Conservation (phyloP, 2,113 vertebrate species). For the Rutilus rutilus region DNA sequence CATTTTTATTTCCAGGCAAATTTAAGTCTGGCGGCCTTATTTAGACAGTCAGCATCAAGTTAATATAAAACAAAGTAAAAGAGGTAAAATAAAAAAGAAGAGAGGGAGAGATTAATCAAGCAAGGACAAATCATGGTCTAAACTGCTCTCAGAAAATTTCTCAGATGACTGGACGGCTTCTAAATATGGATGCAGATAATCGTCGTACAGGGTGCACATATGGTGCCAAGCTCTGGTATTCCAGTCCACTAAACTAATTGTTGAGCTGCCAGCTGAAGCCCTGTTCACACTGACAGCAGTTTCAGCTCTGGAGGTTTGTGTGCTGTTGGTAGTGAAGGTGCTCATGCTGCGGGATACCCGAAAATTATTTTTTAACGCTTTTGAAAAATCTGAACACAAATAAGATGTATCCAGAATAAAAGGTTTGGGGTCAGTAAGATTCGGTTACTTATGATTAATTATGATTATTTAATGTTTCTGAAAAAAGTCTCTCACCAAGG, state of each 20-base stretch:
- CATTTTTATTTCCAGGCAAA: conserved; percentile 53
- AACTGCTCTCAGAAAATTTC: conserved; percentile 31
- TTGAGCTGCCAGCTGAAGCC: neutral
- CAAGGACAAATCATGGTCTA: conserved; percentile 20
- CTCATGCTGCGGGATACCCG: neutral
- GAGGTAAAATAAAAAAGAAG: neutral
- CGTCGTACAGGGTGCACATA: conserved; percentile 4
- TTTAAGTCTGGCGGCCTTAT: neutral
- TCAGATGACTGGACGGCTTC: conserved; percentile 15
- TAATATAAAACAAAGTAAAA: conserved; percentile 26
- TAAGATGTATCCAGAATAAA: neutral
- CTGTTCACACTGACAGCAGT: neutral
- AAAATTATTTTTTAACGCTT: neutral
- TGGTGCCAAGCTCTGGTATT: conserved; percentile 13
- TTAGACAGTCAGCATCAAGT: conserved; percentile 41
- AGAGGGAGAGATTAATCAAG: conserved; percentile 35
- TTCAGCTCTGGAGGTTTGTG: neutral
- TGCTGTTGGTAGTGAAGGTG: neutral
- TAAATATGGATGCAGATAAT: conserved; percentile 16
- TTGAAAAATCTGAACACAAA: neutral
- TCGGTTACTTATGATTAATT: too few relatives aligned
- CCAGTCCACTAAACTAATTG: conserved; percentile 10
- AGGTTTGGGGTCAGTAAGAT: neutral
- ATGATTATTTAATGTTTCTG: neutral
- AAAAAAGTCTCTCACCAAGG: neutral